A percentile compares a stretch with the other conserved stretches of the same genome.
Conservation (phyloP, 2,113 vertebrate species). For the Struthio camelus region DNA sequence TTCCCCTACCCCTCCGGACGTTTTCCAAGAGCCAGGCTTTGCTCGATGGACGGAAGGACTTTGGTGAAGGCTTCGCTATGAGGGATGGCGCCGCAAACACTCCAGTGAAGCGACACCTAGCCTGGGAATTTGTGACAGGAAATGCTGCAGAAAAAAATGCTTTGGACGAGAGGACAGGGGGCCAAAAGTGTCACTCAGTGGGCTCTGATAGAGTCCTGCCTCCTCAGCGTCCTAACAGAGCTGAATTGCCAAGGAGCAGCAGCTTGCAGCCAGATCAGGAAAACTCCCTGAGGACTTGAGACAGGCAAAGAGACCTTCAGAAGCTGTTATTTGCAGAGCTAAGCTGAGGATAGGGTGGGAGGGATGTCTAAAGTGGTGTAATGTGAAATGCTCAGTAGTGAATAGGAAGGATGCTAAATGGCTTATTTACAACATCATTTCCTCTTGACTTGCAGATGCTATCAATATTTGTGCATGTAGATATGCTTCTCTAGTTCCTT, state of each 20-base stretch:
- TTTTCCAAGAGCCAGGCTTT: not conserved
- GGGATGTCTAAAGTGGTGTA: not conserved
- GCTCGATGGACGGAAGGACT: not conserved
- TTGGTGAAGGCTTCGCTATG: not conserved
- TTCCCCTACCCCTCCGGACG: not conserved
- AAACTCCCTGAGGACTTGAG: not conserved
- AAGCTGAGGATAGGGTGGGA: not conserved
- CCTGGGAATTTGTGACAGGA: not conserved
- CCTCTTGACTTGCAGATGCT: conserved; percentile 20
- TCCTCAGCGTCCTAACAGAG: not conserved
- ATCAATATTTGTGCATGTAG: conserved; percentile 22
- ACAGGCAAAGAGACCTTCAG: not conserved
- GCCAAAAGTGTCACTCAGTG: not conserved
- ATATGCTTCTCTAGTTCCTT: not conserved
- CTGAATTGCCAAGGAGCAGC: not conserved
- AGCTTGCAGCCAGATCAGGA: not conserved
- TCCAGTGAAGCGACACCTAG: not conserved
- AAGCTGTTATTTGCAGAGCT: not conserved
- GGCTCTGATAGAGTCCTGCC: not conserved
- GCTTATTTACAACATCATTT: conserved; percentile 21
- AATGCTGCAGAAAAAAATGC: not conserved
- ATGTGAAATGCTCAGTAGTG: not conserved
- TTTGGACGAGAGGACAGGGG: not conserved
- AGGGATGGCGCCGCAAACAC: not conserved
- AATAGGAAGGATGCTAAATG: conserved; percentile 13